Base-by-base conservation (phyloP, 2,113 vertebrate species). In the Mungos mungo region DNA sequence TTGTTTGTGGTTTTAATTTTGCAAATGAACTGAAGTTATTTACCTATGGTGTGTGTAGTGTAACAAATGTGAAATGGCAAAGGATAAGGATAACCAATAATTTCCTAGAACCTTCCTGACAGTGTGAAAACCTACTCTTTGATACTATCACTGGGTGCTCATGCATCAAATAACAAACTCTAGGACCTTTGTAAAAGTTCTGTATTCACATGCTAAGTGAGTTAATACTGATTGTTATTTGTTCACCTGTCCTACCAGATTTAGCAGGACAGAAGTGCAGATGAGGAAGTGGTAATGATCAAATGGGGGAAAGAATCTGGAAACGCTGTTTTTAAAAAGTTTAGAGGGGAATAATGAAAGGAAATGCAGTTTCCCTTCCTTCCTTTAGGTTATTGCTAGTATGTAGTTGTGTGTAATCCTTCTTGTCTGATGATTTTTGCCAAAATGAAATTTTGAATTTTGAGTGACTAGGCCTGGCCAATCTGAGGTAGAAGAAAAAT, bases 1-100 rank as follows among this genome's bases (percentile, higher is more conserved):
- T 88, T 94, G 7, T 77, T 66, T 69, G 19, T 88, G 74, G 60
- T 31, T 57, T 93, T 94, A n/a, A 38, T 89, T 96, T 90, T 96
- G 25, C 88, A 93, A 76, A 50, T 74, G 23, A 93, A 81, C 27
- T 81, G 5, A 76, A 41, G 27, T 95, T 87, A 66, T 5, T 60
- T 33, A 93, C 31, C 23, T 84, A 3, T 47, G 41, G 2, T 57
- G 4, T 90, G 45, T 91, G 23, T 65, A 77, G 54, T 72, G 21
- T 87, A 54, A 33, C 25, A 50, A 23, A 7, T 93, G 18, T 86
- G 19, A 80, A 90, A 69, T 86, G 27, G 4, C 38, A 47, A 47
- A 47, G 45, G 45, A 47, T 54, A 29, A 71, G 18, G 91, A 23
- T 81, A 93, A 94, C 93, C 45, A 88, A 27, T 68, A 16, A 15